phyloP scores from a whole-genome alignment of 2,797 vertebrate genomes.

The Lagorchestes hirsutus region DNA sequence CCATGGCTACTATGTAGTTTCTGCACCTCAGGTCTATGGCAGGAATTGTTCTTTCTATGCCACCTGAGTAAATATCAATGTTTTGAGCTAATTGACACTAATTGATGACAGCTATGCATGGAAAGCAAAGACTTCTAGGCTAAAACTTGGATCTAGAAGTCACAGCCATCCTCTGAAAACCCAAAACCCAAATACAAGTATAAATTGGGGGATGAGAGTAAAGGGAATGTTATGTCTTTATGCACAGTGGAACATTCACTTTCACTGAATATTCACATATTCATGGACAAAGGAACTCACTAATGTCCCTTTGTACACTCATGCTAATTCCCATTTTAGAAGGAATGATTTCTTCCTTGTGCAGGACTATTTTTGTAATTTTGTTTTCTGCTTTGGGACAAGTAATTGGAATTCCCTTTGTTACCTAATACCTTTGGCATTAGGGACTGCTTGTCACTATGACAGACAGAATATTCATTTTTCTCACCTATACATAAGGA shows the following conservation, averaged over 20 bases:
- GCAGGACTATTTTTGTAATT: no score
- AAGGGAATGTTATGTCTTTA: not conserved
- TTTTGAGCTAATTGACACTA: not conserved
- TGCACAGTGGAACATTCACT: not conserved
- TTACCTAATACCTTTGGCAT: no score
- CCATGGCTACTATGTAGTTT: not conserved
- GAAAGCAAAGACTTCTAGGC: not conserved
- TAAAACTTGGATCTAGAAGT: not conserved
- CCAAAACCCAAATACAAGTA: not conserved
- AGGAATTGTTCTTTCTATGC: not conserved
- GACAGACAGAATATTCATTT: not conserved
- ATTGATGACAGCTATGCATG: not conserved
- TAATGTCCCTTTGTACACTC: no score
- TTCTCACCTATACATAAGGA: not conserved
- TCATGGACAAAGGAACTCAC: no score
- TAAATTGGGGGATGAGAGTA: not conserved
- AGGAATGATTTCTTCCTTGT: no score
- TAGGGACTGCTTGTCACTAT: no score
- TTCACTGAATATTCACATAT: no score
- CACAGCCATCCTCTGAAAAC: not conserved
- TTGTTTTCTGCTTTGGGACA: no score
- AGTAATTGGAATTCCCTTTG: no score
- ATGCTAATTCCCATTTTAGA: no score
- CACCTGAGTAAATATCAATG: not conserved
- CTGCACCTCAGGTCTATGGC: not conserved